Evolutionary conservation across 2,888 invertebrate genomes (phyloP), one percentile per base, ranked within the genome.

Genomic region (Napeogenes sylphis): DNA sequence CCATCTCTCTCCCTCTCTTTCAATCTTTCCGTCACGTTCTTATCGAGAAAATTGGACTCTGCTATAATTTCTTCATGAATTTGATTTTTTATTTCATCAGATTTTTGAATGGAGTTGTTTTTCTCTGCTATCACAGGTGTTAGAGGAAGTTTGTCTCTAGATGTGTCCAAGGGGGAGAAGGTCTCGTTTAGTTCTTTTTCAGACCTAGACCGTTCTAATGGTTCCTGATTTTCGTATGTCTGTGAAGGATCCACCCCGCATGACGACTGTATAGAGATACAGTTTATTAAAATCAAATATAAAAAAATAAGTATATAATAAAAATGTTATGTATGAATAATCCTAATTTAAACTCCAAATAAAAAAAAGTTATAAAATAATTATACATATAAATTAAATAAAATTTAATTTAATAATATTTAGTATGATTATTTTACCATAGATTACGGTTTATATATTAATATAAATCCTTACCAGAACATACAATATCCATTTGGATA

Each of bases 141-240:
- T 47, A 66, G 75, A 0, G 81, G 85, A 1, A 75, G 69, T 63
- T 86, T 83, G 30, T 87, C 85, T n/a, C 78, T 77, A 0, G 75
- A 68, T 5, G 80, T 78, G 53, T 88, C 86, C 12, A 82, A 57
- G 0, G 83, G 80, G 0, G 83, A 80, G 66, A 73, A 85, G 0
- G 87, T 87, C 1, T 89, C 88, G 59, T 90, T 90, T 0, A 78
- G 58, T 57, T 87, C 88, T 59, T 88, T 88, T 4, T 88, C 87
- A 0, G 84, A 74, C 71, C 82, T 87, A 0, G 75, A 58, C 0
- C 82, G 70, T 56, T 90, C 89, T 54, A 87, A 55, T 0, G 87
- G 82, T 58, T 87, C 89, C 66, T 85, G 88, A 61, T 80, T 87
- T 46, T 91, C 90, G 68, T 83, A 89, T 0, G 84, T 80, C 67